Base-by-base conservation (phyloP, 2,888 invertebrate genomes). In the Rhimphoctona megacephalus region DNA sequence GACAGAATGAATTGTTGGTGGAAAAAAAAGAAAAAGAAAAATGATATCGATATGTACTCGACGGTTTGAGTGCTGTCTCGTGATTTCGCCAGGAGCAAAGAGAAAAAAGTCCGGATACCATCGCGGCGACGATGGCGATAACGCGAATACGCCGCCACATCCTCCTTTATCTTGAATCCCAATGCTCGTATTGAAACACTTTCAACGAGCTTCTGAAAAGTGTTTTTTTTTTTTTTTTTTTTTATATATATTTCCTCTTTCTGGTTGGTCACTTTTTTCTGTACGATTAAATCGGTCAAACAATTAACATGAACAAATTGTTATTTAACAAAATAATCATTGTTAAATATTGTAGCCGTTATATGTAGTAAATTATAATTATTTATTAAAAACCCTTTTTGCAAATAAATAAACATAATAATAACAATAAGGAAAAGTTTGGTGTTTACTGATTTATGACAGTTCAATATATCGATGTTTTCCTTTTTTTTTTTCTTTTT, bases 61-160 rank as follows among this genome's bases (percentile, higher is more conserved):
- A 57, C 46, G 70, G 49, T 54, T 61, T n/a, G n/a, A 52, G 73
- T 72, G 22, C 17, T 72, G 49, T n/a, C 49, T 72, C 36, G 66
- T 36, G 81, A 66, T 80, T 72, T 49, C 49, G 43, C 57, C 33
- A 52, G 64, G 30, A 17, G 7, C 33, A 81, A 46, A 64, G 30
- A 78, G 78, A 78, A 46, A 73, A 85, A 81, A 64, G 54, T 73
- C 85, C 85, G 85, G 85, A 85, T 85, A 85, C 67, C 36, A 78
- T 49, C 73, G 85, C 76, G 76, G 64, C 72, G 76, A 33, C 72
- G 76, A 33, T 33, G 70, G 30, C 77, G 76, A 30, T 66, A 52
- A 66, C 46, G 78, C 78, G 85, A 85, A 57, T 78, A 46, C 81
- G 25, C 61, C 49, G 78, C 85, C 85, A 85, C 85, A 85, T 85